Base-by-base conservation (phyloP, 2,797 vertebrate genomes). In the Darevskia nairensis region DNA sequence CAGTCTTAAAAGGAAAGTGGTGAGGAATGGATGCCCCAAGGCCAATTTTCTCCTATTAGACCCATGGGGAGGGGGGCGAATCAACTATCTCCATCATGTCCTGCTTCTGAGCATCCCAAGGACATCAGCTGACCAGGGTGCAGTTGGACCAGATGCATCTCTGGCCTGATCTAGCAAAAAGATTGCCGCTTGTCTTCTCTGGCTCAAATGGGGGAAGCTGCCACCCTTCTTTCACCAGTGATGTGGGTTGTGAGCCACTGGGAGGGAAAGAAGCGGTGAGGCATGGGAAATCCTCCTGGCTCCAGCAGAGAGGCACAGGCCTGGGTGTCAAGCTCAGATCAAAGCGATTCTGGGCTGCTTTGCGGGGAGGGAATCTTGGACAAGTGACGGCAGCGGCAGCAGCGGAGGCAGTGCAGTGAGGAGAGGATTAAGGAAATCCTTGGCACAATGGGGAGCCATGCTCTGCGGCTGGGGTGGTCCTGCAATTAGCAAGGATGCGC, bases 311-410 rank as follows among this genome's bases (percentile, higher is more conserved):
- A 91, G 92, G 91, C 92, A 74, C 85, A 86, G 78, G 75, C 88
- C 82, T 87, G 91, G 92, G 94, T 2, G 88, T 88, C 91, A 87
- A 94, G 91, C 92, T 87, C 91, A 35, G 61, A 90, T 88, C 86
- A 44, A 83, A 77, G 84, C 32, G 8, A 80, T 29, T 50, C 87
- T 59, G 21, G 11, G 10, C 50, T 55, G 39, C 32, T 19, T 41
- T 3, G 27, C 11, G 27, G n/a, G 10, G 72, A 72, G n/a, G 44
- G 50, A 55, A 66, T 71, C 72, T 32, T 74, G 84, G 59, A 82
- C 41, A 61, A 79, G 66, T 13, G 35, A 79, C 17, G 25, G 78
- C 69, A 21, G 25, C 8, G 61, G 86, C 17, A 17, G 78, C 69
- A 21, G 25, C 8, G 61, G 86, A 76, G 80, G 74, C 46, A 81